Conservation (phyloP, 2,797 vertebrate genomes). For the Apogon hyalosoma region DNA sequence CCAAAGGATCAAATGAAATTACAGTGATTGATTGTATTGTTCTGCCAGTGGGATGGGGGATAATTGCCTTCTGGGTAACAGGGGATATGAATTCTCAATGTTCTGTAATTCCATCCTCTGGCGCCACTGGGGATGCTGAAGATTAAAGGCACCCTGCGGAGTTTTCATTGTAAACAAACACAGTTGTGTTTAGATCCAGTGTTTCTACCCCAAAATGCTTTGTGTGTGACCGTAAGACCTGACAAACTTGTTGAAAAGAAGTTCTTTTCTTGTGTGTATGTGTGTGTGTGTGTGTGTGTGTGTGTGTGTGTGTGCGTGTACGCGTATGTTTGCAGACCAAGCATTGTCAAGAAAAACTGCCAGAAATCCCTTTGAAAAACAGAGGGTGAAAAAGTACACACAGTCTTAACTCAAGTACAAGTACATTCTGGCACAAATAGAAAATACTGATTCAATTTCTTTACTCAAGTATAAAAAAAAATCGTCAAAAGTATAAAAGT, state of each 20-base stretch:
- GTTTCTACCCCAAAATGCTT: conserved; percentile 36
- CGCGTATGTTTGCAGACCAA: too few relatives aligned
- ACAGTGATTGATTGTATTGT: conserved; percentile 87
- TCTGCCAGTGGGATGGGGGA: conserved; percentile 82
- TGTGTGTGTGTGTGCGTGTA: too few relatives aligned
- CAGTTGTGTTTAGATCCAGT: conserved; percentile 66
- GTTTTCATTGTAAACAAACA: conserved; percentile 80
- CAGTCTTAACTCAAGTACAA: too few relatives aligned
- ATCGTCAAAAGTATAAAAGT: too few relatives aligned
- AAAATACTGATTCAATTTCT: too few relatives aligned
- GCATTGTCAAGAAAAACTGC: too few relatives aligned
- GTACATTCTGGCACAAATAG: too few relatives aligned
- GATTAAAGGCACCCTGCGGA: conserved; percentile 80
- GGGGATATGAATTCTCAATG: conserved; percentile 83
- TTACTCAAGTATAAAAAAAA: too few relatives aligned
- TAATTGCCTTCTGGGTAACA: conserved; percentile 85
- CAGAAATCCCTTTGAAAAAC: too few relatives aligned
- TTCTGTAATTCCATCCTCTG: conserved; percentile 84
- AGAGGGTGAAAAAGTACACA: too few relatives aligned
- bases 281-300: too few relatives aligned
- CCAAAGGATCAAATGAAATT: conserved; percentile 87
- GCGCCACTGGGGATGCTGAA: conserved; percentile 75
- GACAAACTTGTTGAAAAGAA: conserved; percentile 29
- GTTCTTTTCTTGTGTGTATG: neutral
- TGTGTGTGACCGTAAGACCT: conserved; percentile 32